These are phyloP conservation scores for Troides aeacus DNA, from an alignment of 2,888 invertebrate genomes.

Conservation along the genomic window DNA sequence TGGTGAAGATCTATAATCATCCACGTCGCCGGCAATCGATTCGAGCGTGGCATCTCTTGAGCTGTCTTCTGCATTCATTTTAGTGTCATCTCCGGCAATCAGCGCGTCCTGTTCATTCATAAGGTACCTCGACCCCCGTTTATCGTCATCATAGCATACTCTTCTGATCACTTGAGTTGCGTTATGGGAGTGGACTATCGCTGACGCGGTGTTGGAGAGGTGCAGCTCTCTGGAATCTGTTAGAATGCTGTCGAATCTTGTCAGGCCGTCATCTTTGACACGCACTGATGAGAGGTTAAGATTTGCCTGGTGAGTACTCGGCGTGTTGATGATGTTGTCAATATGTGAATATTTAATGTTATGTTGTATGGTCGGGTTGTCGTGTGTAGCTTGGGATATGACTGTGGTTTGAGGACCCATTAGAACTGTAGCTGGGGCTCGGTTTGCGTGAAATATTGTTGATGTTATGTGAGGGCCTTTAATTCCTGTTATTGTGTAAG, in stretches of 20 bases:
- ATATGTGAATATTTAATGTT: constrained; percentile 62
- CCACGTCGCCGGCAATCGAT: constrained; percentile 52
- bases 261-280: constrained; percentile 61
- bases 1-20: constrained; percentile 62
- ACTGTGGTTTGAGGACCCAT: constrained; percentile 70
- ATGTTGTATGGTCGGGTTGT: constrained; percentile 44
- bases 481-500: constrained; percentile 61
- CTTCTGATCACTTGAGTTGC: constrained; percentile 71
- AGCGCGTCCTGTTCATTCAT: constrained; percentile 57
- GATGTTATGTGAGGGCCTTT: constrained; percentile 68
- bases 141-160: constrained; percentile 61
- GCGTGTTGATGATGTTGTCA: constrained; percentile 63
- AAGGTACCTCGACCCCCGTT: constrained; percentile 49
- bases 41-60: constrained; percentile 56
- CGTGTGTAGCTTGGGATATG: constrained; percentile 64
- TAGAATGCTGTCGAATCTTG: constrained; percentile 61
- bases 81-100: constrained; percentile 58
- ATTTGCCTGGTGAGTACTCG: constrained; percentile 45
- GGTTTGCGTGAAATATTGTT: constrained; percentile 64
- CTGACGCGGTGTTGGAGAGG: constrained; percentile 59
- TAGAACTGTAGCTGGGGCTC: constrained; percentile 66
- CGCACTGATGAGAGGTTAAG: constrained; percentile 57
- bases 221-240: constrained; percentile 62
- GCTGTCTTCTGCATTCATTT: constrained; percentile 60
- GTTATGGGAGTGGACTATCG: constrained; percentile 64